These are phyloP conservation scores for Ips nitidus DNA, from an alignment of 1,140 invertebrate genomes.

Conservation along the genomic window DNA sequence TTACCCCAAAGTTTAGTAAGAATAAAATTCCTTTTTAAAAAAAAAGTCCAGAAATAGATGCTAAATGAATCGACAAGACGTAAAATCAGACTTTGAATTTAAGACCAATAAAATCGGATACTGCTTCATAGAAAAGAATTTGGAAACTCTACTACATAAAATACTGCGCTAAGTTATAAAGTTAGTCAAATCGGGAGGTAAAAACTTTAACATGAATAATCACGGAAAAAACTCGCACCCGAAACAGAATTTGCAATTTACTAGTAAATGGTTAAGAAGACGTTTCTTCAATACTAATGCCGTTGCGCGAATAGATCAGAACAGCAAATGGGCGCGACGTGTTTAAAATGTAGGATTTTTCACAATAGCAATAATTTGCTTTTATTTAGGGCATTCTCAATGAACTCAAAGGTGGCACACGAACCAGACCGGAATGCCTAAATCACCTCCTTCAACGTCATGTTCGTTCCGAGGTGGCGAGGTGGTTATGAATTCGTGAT, in stretches of 20 bases:
- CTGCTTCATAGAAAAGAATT: too few species aligned
- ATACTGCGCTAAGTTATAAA: too few species aligned
- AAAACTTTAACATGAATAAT: too few species aligned
- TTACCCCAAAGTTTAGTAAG: too few species aligned
- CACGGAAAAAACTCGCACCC: neutral
- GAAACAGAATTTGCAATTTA: slow-evolving; percentile 7
- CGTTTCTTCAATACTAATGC: slow-evolving; percentile 11
- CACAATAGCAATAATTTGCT: slow-evolving; percentile 25
- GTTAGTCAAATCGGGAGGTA: too few species aligned
- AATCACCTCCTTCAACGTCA: neutral
- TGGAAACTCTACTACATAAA: too few species aligned
- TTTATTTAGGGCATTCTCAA: slow-evolving; percentile 23
- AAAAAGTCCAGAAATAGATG: too few species aligned
- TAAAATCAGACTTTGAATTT: too few species aligned
- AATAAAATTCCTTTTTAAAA: too few species aligned
- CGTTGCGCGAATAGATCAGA: slow-evolving; percentile 3
- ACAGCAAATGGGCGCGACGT: slow-evolving; percentile 1
- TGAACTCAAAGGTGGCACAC: slow-evolving; percentile 15
- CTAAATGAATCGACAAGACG: too few species aligned
- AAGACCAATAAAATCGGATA: too few species aligned
- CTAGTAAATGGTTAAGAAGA: slow-evolving; percentile 1
- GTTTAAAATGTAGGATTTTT: slow-evolving; percentile 20
- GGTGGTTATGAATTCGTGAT: slow-evolving; percentile 28
- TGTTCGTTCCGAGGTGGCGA: neutral
- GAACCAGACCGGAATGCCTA: slow-evolving; percentile 11